Evolutionary conservation across 2,113 vertebrate genomes (phyloP), one percentile per base, ranked within the genome.

Genomic region (Dolichotis patagonum): DNA sequence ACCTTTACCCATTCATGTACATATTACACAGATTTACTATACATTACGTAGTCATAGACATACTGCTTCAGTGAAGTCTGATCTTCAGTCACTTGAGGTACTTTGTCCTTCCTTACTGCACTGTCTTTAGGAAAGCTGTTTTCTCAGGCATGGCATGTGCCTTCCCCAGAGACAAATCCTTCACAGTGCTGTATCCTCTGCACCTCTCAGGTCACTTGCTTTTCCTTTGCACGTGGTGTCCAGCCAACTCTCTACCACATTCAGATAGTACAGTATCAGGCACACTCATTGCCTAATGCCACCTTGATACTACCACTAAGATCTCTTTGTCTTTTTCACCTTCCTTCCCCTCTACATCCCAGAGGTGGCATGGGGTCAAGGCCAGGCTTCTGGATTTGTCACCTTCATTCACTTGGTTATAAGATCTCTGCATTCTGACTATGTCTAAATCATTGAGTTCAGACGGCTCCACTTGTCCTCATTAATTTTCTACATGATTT

Each of bases 301-400:
- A n/a, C n/a, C n/a, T 35, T 30, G 2, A 4, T 26, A 58, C 3
- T 46, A 22, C 19, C n/a, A 6, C 3, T 0, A 41, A 60, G 46
- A 80, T 62, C 17, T 4, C 32, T 69, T 52, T 43, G 3, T 7
- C 16, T 5, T 81, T 22, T 38, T 80, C 30, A n/a, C 26, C 38
- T 24, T 52, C 12, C 12, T 2, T 83, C 54, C 2, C 0, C 32
- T 16, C 3, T 13, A 4, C 30, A 52, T 9, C 26, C 26, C 32
- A 69, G 35, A 35, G 46, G 5, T 35, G 1, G 19, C 12, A 0
- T n/a, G 24, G 71, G 41, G 24, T 12, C 24, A 26, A 14, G 17
- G 5, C 35, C 24, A 2, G 20, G 49, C 69, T 54, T n/a, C 49
- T 35, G 35, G 8, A 3, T n/a, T 67, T 60, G 22, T 19, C 49